Evolutionary conservation across 2,797 vertebrate species (phyloP).

Genomic region (Urophycis tenuis): DNA sequence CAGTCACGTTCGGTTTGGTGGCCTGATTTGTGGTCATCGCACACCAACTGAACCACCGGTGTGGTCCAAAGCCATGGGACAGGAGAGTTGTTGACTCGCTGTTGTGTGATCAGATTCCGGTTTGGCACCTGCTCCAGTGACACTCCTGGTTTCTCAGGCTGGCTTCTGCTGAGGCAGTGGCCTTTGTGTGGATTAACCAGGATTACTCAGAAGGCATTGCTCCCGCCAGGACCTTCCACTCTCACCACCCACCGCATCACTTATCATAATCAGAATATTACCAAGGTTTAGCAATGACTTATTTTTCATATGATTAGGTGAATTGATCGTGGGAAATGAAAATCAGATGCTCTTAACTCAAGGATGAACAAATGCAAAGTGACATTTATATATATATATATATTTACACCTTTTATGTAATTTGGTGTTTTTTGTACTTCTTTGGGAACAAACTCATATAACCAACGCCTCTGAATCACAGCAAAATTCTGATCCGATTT

Average conservation of each 20-base stretch:
- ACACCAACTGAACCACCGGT: neutral
- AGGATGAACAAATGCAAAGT: neutral
- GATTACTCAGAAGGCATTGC: slow-evolving; percentile 67
- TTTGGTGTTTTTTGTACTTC: neutral
- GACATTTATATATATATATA: neutral
- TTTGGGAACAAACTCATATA: neutral
- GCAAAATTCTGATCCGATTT: neutral
- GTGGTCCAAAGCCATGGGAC: neutral
- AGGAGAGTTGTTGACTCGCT: neutral
- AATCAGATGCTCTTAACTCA: neutral
- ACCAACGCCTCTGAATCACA: neutral
- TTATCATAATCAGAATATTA: slow-evolving; percentile 13
- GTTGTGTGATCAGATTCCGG: slow-evolving; percentile 15
- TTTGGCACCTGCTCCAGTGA: slow-evolving; percentile 36
- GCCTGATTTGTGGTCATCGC: slow-evolving; percentile 11
- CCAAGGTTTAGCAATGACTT: neutral
- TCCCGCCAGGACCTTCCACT: slow-evolving; percentile 54
- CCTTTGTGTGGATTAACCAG: slow-evolving; percentile 64
- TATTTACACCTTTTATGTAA: neutral
- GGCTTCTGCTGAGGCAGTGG: slow-evolving; percentile 40
- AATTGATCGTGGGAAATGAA: neutral
- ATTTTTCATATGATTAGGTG: neutral
- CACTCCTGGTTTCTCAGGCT: slow-evolving; percentile 36
- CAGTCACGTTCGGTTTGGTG: slow-evolving; percentile 35
- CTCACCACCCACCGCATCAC: slow-evolving; percentile 39